A percentile compares a stretch with the other conserved stretches of the same genome.
These are phyloP conservation scores for Leucopsar rothschildi DNA, from an alignment of 2,113 vertebrate genomes.

Conservation along the genomic window DNA sequence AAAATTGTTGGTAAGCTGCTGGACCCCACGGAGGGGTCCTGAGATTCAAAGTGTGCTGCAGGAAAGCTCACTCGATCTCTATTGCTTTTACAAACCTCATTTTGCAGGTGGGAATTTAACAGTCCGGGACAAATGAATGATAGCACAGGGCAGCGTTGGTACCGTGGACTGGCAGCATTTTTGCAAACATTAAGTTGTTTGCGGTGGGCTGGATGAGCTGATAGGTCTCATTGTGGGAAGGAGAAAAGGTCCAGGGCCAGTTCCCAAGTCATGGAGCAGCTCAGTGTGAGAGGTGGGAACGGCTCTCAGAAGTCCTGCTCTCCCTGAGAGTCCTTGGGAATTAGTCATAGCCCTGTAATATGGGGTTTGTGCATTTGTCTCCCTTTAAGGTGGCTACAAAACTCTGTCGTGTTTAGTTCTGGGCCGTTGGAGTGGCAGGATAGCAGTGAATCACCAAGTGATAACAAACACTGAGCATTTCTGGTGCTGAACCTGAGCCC, in stretches of 20 bases:
- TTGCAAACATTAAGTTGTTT: background rate
- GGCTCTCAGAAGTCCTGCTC: background rate
- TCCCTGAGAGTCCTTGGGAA: background rate
- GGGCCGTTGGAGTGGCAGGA: background rate
- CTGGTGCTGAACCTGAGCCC: background rate
- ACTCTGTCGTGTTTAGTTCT: background rate
- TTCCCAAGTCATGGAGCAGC: background rate
- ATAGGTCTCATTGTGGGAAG: background rate
- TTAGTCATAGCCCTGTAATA: background rate
- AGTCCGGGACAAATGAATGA: background rate
- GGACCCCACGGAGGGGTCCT: background rate
- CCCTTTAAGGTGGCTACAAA: background rate
- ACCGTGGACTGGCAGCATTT: background rate
- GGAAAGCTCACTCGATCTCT: background rate
- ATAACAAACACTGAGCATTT: background rate
- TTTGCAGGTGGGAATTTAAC: background rate
- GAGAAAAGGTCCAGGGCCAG: background rate
- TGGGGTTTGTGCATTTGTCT: background rate
- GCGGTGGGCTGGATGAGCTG: background rate
- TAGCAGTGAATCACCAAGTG: rapidly evolving
- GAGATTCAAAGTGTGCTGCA: background rate
- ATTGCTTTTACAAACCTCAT: background rate
- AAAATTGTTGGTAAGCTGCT: background rate
- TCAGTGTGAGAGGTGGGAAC: rapidly evolving
- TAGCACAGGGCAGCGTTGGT: background rate